Evolutionary conservation across 2,797 vertebrate genomes (phyloP).

Genomic region (Champsocephalus esox): DNA sequence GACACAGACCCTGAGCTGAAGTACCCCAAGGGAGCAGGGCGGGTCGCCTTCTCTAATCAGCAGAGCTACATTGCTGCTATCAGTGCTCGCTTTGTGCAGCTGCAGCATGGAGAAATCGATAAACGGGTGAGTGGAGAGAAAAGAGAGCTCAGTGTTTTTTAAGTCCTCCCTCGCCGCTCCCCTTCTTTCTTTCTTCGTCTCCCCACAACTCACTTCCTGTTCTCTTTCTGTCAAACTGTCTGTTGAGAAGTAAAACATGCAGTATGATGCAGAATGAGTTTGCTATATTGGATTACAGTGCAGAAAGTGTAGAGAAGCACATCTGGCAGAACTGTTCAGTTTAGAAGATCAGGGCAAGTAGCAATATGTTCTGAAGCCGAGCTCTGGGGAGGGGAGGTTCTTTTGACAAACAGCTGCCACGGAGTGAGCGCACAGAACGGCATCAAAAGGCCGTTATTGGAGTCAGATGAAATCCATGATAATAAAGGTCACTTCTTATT

Average conservation of each 20-base stretch:
- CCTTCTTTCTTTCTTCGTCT: conserved; percentile 35
- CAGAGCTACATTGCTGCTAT: conserved; percentile 99
- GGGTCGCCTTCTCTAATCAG: conserved; percentile 99
- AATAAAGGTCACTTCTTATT: not conserved
- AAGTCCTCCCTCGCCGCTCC: conserved; percentile 2
- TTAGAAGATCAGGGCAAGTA: not conserved
- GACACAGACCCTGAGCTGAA: conserved; percentile 99
- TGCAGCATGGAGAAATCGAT: conserved; percentile 99
- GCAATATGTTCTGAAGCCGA: not conserved
- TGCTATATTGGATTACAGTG: not conserved
- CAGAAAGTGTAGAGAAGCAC: not conserved
- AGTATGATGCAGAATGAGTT: not conserved
- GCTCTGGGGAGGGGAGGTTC: not conserved
- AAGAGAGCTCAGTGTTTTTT: conserved; percentile 44
- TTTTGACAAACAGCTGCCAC: not conserved
- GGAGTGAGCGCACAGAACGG: not conserved
- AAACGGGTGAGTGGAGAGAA: conserved; percentile 93
- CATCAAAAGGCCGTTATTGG: not conserved
- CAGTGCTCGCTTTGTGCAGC: conserved; percentile 99
- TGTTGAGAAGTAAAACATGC: not conserved
- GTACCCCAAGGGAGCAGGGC: conserved; percentile 99
- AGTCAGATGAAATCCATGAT: not conserved
- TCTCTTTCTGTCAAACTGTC: conserved; percentile 8
- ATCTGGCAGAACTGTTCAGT: not conserved
- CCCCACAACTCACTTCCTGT: conserved; percentile 42